Evolutionary conservation across 2,113 vertebrate species (phyloP).

Genomic region (Malurus elegans): DNA sequence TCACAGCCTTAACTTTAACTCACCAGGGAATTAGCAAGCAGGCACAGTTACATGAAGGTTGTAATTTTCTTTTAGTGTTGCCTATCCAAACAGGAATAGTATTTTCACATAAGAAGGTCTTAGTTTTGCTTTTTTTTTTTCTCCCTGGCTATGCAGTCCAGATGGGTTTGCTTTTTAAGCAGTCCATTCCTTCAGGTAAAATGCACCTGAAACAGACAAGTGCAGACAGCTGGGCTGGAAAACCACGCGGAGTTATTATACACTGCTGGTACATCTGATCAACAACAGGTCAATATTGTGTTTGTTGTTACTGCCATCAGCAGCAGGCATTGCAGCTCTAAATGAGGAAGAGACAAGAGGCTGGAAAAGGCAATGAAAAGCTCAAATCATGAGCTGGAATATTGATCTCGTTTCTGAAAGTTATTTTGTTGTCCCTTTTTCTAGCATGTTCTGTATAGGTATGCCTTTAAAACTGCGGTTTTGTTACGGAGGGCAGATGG

Average conservation of each 20-base stretch:
- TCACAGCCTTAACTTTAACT: slow-evolving; percentile 12
- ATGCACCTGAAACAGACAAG: neutral
- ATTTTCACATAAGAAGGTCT: slow-evolving; percentile 34
- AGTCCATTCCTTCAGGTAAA: neutral
- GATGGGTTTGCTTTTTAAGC: slow-evolving; percentile 45
- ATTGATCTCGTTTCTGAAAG: neutral
- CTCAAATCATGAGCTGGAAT: neutral
- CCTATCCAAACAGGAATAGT: slow-evolving; percentile 24
- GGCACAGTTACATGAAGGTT: neutral
- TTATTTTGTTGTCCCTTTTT: neutral
- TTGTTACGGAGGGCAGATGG: neutral
- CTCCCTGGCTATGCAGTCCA: neutral
- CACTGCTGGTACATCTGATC: neutral
- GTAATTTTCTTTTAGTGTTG: slow-evolving; percentile 48
- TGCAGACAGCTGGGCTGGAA: neutral
- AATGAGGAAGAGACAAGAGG: neutral
- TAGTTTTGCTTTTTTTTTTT: neutral
- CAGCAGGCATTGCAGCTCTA: neutral
- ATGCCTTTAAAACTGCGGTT: neutral
- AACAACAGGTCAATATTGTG: neutral
- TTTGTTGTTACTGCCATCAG: neutral
- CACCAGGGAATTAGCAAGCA: neutral
- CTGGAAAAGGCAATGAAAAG: neutral
- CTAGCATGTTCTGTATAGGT: neutral
- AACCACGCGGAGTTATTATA: neutral